These are phyloP conservation scores for Andrena fulva DNA, from an alignment of 2,888 invertebrate species.

Conservation along the genomic window DNA sequence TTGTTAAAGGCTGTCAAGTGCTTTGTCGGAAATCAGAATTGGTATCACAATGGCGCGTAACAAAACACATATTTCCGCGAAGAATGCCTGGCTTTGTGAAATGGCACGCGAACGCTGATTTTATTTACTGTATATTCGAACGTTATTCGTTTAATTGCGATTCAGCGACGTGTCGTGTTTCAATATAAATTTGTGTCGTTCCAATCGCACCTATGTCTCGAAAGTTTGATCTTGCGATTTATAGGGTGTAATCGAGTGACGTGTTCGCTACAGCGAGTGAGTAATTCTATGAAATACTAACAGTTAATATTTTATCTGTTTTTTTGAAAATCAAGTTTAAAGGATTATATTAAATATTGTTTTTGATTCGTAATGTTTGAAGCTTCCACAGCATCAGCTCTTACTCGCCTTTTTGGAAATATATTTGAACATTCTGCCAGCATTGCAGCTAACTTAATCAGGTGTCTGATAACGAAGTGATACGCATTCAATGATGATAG, in stretches of 20 bases:
- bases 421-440: no score
- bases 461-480: not conserved
- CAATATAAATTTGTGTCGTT: not conserved
- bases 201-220: not conserved
- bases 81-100: slow-evolving; percentile 13
- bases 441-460: not conserved
- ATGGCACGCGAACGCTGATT: not conserved
- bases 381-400: no score
- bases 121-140: not conserved
- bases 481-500: no score
- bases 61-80: slow-evolving; percentile 36
- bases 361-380: no score
- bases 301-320: no score
- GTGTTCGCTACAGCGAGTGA: not conserved
- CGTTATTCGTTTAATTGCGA: not conserved
- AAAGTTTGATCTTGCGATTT: not conserved
- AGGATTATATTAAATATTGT: no score
- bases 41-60: slow-evolving; percentile 45
- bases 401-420: no score
- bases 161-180: not conserved
- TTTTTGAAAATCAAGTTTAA: no score
- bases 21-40: slow-evolving; percentile 36
- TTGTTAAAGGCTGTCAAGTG: slow-evolving; percentile 37
- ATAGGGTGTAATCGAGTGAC: not conserved
- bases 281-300: no score